Evolutionary conservation across 2,888 invertebrate species (phyloP).

Genomic region (Choristoneura rosaceana): DNA sequence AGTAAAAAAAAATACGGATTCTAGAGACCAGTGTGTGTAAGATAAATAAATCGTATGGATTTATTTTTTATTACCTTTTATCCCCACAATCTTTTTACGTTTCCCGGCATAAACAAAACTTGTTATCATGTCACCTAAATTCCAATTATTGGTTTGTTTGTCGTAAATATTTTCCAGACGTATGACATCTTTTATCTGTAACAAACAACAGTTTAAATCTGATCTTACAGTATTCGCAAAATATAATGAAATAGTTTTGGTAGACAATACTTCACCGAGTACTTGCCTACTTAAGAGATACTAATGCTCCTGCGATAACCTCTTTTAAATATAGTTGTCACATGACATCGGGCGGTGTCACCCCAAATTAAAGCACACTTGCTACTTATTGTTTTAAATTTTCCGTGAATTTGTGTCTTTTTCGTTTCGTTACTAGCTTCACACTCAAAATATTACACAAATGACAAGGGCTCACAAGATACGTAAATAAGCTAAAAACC

Average conservation of each 20-base stretch:
- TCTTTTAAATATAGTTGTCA: slow-evolving; percentile 1
- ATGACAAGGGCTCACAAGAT: too few species aligned
- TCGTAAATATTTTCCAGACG: slow-evolving; percentile 11
- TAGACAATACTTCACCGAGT: background rate
- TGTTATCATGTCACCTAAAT: background rate
- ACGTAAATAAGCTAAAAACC: too few species aligned
- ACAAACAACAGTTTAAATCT: background rate
- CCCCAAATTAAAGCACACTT: background rate
- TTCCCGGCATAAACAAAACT: background rate
- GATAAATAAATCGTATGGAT: too few species aligned
- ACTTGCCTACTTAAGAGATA: background rate
- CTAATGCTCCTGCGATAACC: slow-evolving; percentile 13
- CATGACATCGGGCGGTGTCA: slow-evolving; percentile 3
- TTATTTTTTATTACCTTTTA: too few species aligned
- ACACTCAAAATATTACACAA: too few species aligned
- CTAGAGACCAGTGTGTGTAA: too few species aligned
- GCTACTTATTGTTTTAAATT: background rate
- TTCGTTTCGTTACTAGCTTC: too few species aligned
- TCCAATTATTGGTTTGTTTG: slow-evolving; percentile 3
- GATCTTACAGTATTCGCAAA: background rate
- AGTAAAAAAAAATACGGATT: too few species aligned
- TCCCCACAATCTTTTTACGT: background rate
- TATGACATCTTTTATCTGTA: background rate
- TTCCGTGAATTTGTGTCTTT: too few species aligned
- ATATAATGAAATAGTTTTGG: background rate